Percentiles rank a stretch among this genome's conserved stretches.
Evolutionary conservation across 2,797 vertebrate species (phyloP).

Genomic region (Hippoglossus hippoglossus): DNA sequence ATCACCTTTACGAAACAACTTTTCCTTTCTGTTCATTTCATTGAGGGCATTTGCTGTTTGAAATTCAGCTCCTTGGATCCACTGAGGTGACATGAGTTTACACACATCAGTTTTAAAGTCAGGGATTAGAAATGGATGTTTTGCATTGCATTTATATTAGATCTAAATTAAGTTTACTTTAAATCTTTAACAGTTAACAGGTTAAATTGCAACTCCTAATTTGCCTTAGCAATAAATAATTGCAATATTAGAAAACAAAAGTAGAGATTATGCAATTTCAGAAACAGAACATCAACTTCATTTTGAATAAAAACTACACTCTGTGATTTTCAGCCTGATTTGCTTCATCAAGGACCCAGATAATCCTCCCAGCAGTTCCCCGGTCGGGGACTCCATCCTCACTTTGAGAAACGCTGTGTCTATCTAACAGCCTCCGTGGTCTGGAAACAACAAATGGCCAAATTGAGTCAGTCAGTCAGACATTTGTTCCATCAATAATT

Average conservation of each 20-base stretch:
- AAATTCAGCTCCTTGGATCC: neutral
- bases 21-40: neutral
- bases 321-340: too few species aligned
- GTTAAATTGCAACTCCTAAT: too few species aligned
- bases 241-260: too few species aligned
- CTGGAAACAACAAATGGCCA: slow-evolving; percentile 76
- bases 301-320: too few species aligned
- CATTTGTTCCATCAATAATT: slow-evolving; percentile 82
- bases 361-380: neutral
- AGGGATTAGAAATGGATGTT: neutral
- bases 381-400: slow-evolving; percentile 12
- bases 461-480: slow-evolving; percentile 80
- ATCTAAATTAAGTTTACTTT: too few species aligned
- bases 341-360: neutral
- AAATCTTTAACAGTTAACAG: too few species aligned
- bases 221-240: too few species aligned
- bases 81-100: too few species aligned
- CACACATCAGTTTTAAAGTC: neutral
- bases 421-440: slow-evolving; percentile 69
- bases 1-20: too few species aligned
- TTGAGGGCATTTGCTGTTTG: neutral
- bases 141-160: too few species aligned
- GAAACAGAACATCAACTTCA: too few species aligned
- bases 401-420: slow-evolving; percentile 52
- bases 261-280: too few species aligned